Evolutionary conservation across 2,113 vertebrate genomes (phyloP), one percentile per base, ranked within the genome.

Genomic region (Lepus europaeus): DNA sequence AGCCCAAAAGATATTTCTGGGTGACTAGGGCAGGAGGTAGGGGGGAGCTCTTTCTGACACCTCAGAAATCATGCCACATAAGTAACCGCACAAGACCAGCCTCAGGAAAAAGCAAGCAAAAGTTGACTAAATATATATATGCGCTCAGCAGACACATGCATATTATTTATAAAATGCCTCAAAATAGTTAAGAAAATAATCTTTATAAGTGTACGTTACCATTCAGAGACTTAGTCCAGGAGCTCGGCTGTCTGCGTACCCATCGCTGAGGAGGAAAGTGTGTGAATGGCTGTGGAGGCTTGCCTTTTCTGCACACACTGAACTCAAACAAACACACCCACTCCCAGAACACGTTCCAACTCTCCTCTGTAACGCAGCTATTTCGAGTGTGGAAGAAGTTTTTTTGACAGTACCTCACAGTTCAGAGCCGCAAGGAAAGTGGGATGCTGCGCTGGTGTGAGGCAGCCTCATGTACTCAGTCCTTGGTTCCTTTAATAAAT

Each of bases 251-350:
- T 95, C 87, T 94, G 90, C 6, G 2, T 88, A 93, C 59, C 76
- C 91, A 96, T 93, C 22, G 27, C 88, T 79, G 93, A 95, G 88
- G 76, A 96, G 87, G 64, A 79, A 90, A 94, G 39, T 95, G 39
- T 95, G 76, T 95, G 93, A 95, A 89, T 95, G 91, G 51, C 80
- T 90, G 61, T 76, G 85, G 90, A 90, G 80, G 76, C 80, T 95
- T 94, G 94, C 80, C 95, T 96, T 97, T 96, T 95, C 94, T 93
- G 76, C 80, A 96, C 95, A 96, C 53, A 80, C 90, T 92, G 96
- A 97, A 92, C 76, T 93, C 85, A 97, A 95, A 92, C 89, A 96
- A 97, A 95, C 94, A 95, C 90, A 97, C 87, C 90, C 90, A 96
- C 88, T 97, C 80, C 70, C 72, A 96, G 90, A 95, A 95, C 76